Evolutionary conservation across 2,888 invertebrate genomes (phyloP), one percentile per base, ranked within the genome.

Genomic region (Aporophyla lueneburgensis): DNA sequence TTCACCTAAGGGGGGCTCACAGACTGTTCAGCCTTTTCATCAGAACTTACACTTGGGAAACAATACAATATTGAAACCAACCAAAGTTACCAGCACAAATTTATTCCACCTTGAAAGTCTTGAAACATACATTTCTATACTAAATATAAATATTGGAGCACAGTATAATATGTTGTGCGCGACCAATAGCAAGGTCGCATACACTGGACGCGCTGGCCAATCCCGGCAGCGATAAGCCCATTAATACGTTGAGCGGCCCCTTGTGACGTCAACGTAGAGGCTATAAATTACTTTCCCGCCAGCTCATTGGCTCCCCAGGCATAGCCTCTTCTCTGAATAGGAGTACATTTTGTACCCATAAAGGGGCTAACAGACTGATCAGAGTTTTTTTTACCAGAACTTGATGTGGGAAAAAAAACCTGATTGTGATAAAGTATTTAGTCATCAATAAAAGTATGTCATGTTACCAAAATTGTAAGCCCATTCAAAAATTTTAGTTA

Each of bases 61-160:
- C 40, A 40, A 40, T 40, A 40, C 49, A 14, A 49, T 49, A 16
- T 16, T 14, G 14, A 14, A 49, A 33, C 49, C 49, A 71, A 51
- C 10, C 19, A 21, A 33, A 71, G 12, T 33, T 33, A 12, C 33
- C 19, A 24, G 5, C 61, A 19, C 19, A 63, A 71, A 65, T 71
- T 12, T 51, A 71, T 66, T 71, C 66, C 66, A 4, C 51, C 71
- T 51, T 1, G 6, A 24, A 40, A n/a, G 9, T n/a, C n/a, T n/a
- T n/a, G 40, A 40, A 40, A n/a, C n/a, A 71, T 71, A 51, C 12
- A 65, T 66, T 71, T 40, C 24, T 66, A 71, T 65, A 24, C 5
- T 66, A 19, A 65, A 65, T 65, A 12, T 65, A n/a, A 51, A 51
- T 46, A 70, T 33, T n/a, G 5, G 33, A 40, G 7, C 40, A 14